Conservation (phyloP, 2,888 invertebrate species). For the Microplitis manilae region DNA sequence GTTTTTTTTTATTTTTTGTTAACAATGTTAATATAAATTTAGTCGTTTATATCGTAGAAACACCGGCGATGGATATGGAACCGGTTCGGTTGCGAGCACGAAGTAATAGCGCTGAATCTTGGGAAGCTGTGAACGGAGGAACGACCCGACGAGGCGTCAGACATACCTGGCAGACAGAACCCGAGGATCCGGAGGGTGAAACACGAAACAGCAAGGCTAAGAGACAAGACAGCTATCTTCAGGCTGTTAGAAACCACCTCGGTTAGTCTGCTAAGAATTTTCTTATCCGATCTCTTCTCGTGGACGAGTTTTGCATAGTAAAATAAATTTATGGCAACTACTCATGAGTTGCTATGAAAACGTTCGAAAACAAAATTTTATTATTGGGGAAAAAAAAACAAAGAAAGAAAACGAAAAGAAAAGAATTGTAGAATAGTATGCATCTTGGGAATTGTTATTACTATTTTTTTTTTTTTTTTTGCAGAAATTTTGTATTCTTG, state of each 20-base stretch:
- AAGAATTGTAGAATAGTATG: not conserved
- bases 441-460: not conserved
- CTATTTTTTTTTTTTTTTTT: not conserved
- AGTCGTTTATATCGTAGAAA: slow-evolving; percentile 52
- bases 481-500: not conserved
- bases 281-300: slow-evolving; percentile 32
- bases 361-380: not conserved
- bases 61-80: slow-evolving; percentile 64
- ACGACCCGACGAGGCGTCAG: slow-evolving; percentile 55
- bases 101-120: slow-evolving; percentile 75
- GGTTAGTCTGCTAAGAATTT: slow-evolving; percentile 53
- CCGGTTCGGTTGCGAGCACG: slow-evolving; percentile 72
- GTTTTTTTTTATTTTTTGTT: slow-evolving; percentile 12
- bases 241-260: slow-evolving; percentile 69
- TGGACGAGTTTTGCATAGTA: slow-evolving; percentile 35
- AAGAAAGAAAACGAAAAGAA: not conserved
- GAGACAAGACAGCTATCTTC: slow-evolving; percentile 72
- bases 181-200: slow-evolving; percentile 58
- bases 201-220: slow-evolving; percentile 68
- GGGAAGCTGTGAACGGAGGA: slow-evolving; percentile 67
- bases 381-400: too few species aligned
- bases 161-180: slow-evolving; percentile 63
- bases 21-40: slow-evolving; percentile 17
- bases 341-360: slow-evolving; percentile 23
- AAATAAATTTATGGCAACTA: slow-evolving; percentile 15